Evolutionary conservation across 2,797 vertebrate species (phyloP).

Genomic region (Eulemur rubriventer): DNA sequence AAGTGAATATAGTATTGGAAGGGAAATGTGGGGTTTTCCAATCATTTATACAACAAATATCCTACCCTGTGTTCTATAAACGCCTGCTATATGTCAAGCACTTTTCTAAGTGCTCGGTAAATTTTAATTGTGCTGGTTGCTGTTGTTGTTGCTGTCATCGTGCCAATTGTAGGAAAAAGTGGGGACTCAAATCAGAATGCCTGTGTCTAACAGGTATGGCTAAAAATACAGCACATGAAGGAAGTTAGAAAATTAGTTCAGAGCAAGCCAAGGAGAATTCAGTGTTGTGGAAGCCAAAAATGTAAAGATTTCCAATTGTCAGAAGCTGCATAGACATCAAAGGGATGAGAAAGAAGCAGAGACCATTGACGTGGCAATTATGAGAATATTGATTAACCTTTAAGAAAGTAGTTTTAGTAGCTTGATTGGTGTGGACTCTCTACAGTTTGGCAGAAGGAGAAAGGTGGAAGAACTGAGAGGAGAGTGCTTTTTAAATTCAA

Average conservation of each 20-base stretch:
- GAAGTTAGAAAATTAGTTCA: neutral
- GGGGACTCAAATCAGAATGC: neutral
- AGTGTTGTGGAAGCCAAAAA: neutral
- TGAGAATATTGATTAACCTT: slow-evolving; percentile 36
- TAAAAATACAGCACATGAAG: neutral
- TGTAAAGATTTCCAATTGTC: slow-evolving; percentile 40
- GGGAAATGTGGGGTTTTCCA: neutral
- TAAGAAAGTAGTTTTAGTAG: slow-evolving; percentile 37
- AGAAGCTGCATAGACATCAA: neutral
- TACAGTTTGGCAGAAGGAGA: neutral
- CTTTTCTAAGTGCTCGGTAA: neutral
- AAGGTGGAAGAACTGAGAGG: neutral
- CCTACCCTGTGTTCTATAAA: neutral
- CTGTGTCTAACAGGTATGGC: neutral
- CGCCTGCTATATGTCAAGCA: neutral
- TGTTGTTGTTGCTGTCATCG: neutral
- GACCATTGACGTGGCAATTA: slow-evolving; percentile 30
- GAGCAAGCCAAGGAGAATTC: neutral
- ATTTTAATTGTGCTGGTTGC: neutral
- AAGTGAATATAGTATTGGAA: neutral
- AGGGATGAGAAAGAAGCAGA: neutral
- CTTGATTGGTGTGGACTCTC: neutral
- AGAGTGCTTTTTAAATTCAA: neutral
- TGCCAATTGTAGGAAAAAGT: neutral
- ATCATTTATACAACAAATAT: neutral